Evolutionary conservation across 92 coral and sea anemone genomes (phyloP).

Genomic region (Isaurus tuberculatus): DNA sequence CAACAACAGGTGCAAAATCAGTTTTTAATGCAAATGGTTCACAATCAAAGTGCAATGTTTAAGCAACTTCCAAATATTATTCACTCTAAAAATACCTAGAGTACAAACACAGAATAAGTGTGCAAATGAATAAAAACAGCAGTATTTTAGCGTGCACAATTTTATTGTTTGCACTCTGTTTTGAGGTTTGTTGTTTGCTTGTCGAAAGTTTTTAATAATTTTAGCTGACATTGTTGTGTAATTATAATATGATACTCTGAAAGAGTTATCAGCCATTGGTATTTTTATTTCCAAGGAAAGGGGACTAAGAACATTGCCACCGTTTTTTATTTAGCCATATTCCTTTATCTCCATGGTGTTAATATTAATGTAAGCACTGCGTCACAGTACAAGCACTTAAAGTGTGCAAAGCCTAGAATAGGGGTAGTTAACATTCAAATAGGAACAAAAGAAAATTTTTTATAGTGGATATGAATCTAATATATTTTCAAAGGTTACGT

Average conservation of each 20-base stretch:
- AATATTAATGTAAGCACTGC: background rate
- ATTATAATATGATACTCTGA: background rate
- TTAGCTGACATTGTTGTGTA: background rate
- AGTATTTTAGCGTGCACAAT: background rate
- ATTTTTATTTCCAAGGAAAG: background rate
- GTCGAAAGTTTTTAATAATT: background rate
- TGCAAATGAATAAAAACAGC: background rate
- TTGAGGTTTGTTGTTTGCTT: background rate
- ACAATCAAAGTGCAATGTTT: slow-evolving; percentile 54
- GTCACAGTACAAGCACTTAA: background rate
- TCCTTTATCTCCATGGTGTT: background rate
- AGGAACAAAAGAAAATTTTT: background rate
- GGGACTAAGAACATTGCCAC: background rate
- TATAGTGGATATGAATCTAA: too few species aligned
- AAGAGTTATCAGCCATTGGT: background rate
- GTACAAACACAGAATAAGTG: background rate
- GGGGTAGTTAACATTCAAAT: background rate
- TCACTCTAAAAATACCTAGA: slow-evolving; percentile 36
- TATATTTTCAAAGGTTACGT: background rate
- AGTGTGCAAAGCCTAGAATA: background rate
- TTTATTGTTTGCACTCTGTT: background rate
- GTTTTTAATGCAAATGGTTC: slow-evolving; percentile 47
- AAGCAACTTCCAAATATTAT: slow-evolving; percentile 19
- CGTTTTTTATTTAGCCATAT: background rate
- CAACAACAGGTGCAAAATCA: slow-evolving; percentile 41